phyloP scores from a whole-genome alignment of 1,140 invertebrate genomes.

The Drosophila bipectinata region DNA sequence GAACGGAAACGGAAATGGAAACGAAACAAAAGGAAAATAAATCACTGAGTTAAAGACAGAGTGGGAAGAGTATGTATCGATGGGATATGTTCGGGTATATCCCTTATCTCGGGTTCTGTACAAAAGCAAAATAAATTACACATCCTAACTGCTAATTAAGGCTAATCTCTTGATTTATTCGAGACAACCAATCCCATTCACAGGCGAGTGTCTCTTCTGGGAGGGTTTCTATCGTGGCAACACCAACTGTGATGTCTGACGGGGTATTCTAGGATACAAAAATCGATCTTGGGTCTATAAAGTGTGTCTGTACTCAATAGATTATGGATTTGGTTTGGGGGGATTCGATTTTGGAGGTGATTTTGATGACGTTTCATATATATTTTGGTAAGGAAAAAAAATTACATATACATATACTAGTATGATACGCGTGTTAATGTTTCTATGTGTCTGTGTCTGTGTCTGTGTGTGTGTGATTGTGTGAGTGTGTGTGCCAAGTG shows the following conservation, averaged over 20 bases:
- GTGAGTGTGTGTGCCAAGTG: conserved; percentile 35
- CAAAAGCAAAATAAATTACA: not conserved
- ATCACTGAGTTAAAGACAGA: conserved; percentile 39
- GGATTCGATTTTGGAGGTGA: conserved; percentile 21
- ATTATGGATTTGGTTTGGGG: conserved; percentile 5
- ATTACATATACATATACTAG: conserved; percentile 29
- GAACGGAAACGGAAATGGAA: conserved; percentile 5
- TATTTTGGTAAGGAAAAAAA: conserved; percentile 2
- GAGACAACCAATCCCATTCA: too few relatives aligned
- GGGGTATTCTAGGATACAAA: not conserved
- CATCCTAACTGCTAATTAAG: not conserved
- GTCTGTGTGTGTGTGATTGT: not conserved
- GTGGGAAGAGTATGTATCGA: conserved; percentile 45
- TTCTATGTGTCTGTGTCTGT: conserved; percentile 12
- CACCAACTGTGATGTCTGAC: not conserved
- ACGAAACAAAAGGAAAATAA: conserved; percentile 18
- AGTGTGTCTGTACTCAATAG: conserved; percentile 17
- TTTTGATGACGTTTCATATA: conserved; percentile 27
- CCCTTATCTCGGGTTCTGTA: not conserved
- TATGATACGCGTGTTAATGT: conserved; percentile 36
- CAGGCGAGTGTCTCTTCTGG: not conserved
- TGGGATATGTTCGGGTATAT: conserved; percentile 29
- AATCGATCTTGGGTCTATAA: conserved; percentile 3
- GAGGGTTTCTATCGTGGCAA: not conserved
- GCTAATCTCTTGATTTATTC: not conserved